Evolutionary conservation across 1,140 invertebrate species (phyloP).

Genomic region (Leucophenga varia): DNA sequence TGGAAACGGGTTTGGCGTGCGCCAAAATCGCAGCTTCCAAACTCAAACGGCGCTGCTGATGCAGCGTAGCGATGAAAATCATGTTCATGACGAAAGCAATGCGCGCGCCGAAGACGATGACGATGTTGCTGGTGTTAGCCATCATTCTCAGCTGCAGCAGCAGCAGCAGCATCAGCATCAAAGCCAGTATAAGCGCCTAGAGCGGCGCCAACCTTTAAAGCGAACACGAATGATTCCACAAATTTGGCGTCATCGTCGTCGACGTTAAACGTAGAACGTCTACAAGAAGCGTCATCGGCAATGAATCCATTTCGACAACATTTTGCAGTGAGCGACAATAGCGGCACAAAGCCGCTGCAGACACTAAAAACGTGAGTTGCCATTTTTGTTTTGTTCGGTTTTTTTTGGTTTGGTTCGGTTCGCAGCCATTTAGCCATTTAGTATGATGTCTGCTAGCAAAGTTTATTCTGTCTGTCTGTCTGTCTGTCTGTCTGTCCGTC

Average conservation of each 20-base stretch:
- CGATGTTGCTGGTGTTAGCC: too few relatives aligned
- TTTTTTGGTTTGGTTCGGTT: not conserved
- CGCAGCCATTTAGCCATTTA: too few relatives aligned
- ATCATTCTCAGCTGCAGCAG: not conserved
- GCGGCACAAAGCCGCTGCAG: conserved; percentile 3
- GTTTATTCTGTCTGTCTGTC: too few relatives aligned
- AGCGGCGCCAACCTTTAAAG: not conserved
- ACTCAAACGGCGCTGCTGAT: not conserved
- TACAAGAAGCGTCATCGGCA: not conserved
- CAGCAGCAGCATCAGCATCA: not conserved
- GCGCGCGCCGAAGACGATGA: not conserved
- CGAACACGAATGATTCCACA: not conserved
- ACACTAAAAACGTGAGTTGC: conserved; percentile 46
- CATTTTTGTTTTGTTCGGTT: conserved; percentile 5
- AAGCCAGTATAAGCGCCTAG: not conserved
- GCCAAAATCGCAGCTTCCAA: conserved; percentile 18
- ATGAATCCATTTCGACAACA: too few relatives aligned
- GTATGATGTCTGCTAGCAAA: too few relatives aligned
- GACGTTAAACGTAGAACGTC: too few relatives aligned
- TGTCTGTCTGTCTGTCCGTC: too few relatives aligned
- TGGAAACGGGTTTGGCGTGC: not conserved
- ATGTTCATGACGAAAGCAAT: not conserved
- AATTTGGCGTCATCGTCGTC: too few relatives aligned
- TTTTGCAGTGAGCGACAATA: not conserved
- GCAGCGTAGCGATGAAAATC: not conserved